phyloP scores from a whole-genome alignment of 2,888 invertebrate species.

The Caenorhabditis afra region DNA sequence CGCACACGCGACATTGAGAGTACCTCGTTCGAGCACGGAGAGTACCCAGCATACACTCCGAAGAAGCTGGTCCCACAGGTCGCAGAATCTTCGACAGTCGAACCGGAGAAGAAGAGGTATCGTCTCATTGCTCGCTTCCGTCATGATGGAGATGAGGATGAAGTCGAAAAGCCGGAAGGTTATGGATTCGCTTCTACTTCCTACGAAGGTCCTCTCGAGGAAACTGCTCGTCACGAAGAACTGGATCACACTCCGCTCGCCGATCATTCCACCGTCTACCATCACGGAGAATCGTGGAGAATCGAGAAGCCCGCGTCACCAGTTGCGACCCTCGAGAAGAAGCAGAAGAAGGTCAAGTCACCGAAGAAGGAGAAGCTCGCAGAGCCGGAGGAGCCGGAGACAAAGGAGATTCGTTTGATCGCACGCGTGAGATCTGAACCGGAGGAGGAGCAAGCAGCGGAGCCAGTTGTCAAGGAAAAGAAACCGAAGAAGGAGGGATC shows the following conservation, averaged over 20 bases:
- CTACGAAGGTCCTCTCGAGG: constrained; percentile 59
- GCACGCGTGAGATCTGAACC: constrained; percentile 38
- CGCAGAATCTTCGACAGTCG: neutral
- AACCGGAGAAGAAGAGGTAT: constrained; percentile 21
- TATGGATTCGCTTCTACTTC: constrained; percentile 32
- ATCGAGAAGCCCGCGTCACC: neutral
- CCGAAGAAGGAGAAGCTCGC: constrained; percentile 36
- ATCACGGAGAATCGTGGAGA: constrained; percentile 12
- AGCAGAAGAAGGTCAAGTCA: constrained; percentile 36
- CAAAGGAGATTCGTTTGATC: constrained; percentile 35
- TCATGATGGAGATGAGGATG: constrained; percentile 65
- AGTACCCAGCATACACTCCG: constrained; percentile 33
- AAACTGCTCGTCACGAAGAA: constrained; percentile 28
- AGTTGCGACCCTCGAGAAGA: constrained; percentile 9
- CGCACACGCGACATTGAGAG: constrained; percentile 35
- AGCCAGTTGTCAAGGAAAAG: constrained; percentile 9
- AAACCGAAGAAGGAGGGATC: constrained; percentile 25
- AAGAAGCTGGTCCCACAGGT: constrained; percentile 9
- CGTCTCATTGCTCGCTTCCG: constrained; percentile 44
- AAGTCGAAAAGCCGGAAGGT: constrained; percentile 45
- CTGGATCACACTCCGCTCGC: constrained; percentile 32
- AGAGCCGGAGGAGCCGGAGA: constrained; percentile 40
- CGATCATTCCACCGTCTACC: constrained; percentile 39
- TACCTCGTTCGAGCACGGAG: constrained; percentile 35
- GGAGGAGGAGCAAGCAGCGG: constrained; percentile 12